Conservation (phyloP, 2,888 invertebrate species). For the Dolichomitus sp. region DNA sequence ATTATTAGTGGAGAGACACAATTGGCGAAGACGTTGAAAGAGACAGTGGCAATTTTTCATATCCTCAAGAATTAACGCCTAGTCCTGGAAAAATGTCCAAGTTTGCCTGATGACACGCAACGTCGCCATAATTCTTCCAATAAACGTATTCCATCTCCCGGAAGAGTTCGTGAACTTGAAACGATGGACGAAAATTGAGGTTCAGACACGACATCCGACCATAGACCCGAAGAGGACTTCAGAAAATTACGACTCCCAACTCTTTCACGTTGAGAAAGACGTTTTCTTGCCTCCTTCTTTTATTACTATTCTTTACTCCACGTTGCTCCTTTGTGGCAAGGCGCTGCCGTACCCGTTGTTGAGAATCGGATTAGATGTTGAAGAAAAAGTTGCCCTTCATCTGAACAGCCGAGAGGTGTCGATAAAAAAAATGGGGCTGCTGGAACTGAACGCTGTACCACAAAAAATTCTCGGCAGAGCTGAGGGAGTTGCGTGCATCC, state of each 20-base stretch:
- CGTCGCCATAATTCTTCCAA: constrained; percentile 30
- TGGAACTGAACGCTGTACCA: constrained; percentile 12
- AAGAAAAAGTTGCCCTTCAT: constrained; percentile 74
- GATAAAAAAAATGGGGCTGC: constrained; percentile 61
- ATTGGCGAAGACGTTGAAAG: neutral
- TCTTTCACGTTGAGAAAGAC: constrained; percentile 15
- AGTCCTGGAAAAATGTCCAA: constrained; percentile 21
- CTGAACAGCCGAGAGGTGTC: constrained; percentile 67
- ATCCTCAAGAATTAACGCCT: neutral
- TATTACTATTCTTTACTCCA: constrained; percentile 66
- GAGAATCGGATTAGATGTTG: constrained; percentile 80
- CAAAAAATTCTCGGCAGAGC: constrained; percentile 46
- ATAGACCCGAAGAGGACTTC: constrained; percentile 50
- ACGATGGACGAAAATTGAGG: constrained; percentile 66
- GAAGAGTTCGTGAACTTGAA: constrained; percentile 29
- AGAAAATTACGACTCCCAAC: constrained; percentile 36
- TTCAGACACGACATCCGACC: constrained; percentile 74
- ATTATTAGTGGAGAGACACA: constrained; percentile 8
- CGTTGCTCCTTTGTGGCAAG: constrained; percentile 45
- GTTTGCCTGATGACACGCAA: constrained; percentile 41
- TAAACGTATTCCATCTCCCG: neutral
- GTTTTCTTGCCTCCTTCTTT: constrained; percentile 53
- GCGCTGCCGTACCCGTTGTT: constrained; percentile 36
- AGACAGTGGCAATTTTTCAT: constrained; percentile 40
- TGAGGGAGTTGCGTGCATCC: constrained; percentile 27